Evolutionary conservation across 2,888 invertebrate genomes (phyloP).

Genomic region (Erebia ligea): DNA sequence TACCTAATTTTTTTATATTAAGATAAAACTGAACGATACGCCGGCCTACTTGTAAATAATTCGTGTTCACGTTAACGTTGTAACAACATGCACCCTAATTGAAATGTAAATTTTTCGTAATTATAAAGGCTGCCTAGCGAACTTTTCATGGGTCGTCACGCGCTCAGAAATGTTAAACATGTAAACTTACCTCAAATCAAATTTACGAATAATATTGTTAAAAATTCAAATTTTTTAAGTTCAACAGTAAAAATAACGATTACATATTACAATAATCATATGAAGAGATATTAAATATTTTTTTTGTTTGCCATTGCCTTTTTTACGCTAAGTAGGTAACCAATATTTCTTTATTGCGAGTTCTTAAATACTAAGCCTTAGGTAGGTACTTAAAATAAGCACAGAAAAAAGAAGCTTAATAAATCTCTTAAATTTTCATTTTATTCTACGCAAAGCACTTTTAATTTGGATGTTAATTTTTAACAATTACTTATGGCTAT

Average conservation of each 20-base stretch:
- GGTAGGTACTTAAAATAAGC: too few species aligned
- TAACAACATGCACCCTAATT: conserved; percentile 3
- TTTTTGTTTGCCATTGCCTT: too few species aligned
- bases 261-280: too few species aligned
- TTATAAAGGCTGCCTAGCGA: background rate
- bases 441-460: conserved; percentile 3
- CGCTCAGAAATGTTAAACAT: background rate
- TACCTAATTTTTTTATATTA: background rate
- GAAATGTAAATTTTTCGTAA: conserved; percentile 9
- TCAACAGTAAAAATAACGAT: too few species aligned
- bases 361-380: too few species aligned
- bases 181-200: too few species aligned
- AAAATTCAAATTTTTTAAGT: too few species aligned
- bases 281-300: too few species aligned
- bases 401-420: background rate
- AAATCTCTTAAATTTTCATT: conserved; percentile 2
- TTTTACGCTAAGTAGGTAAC: too few species aligned
- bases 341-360: too few species aligned
- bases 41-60: conserved; percentile 18
- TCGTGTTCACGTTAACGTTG: conserved; percentile 23
- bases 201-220: too few species aligned
- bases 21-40: conserved; percentile 16
- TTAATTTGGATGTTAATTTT: conserved; percentile 12
- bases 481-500: conserved; percentile 7
- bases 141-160: conserved; percentile 5